Evolutionary conservation across 2,797 vertebrate genomes (phyloP).

Genomic region (Notolepis coatsorum): DNA sequence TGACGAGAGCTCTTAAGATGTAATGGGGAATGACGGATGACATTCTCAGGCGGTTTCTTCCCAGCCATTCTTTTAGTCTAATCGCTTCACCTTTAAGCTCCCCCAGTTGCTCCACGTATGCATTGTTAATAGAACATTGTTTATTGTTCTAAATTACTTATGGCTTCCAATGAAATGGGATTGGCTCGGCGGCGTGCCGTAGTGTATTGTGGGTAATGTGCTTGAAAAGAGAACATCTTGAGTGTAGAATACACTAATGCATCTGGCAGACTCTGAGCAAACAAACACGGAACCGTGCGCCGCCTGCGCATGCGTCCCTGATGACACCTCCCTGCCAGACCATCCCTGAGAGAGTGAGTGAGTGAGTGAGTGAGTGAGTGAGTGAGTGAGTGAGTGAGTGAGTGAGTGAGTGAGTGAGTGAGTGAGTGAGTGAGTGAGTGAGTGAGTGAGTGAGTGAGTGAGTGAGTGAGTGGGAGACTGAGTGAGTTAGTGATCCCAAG

Average conservation of each 20-base stretch:
- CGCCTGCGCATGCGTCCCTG: too few relatives aligned
- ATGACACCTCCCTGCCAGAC: too few relatives aligned
- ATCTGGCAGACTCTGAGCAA: slow-evolving; percentile 2
- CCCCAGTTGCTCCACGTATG: neutral
- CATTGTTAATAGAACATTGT: slow-evolving; percentile 31
- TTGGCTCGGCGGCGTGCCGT: neutral
- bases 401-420: neutral
- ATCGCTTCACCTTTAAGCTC: slow-evolving; percentile 2
- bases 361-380: neutral
- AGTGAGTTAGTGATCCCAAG: too few relatives aligned
- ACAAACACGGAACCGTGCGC: too few relatives aligned
- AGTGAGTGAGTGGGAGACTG: too few relatives aligned
- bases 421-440: neutral
- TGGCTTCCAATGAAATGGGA: slow-evolving; percentile 14
- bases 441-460: too few relatives aligned
- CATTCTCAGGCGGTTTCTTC: slow-evolving; percentile 28
- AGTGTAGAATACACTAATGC: neutral
- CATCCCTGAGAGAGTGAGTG: too few relatives aligned
- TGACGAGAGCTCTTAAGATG: slow-evolving; percentile 4
- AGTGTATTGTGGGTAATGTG: neutral
- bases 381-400: neutral
- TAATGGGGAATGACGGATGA: slow-evolving; percentile 29
- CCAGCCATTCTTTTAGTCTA: neutral
- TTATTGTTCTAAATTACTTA: slow-evolving; percentile 36
- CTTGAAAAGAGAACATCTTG: neutral